Percentiles rank a stretch among this genome's conserved stretches.
phyloP scores from a whole-genome alignment of 2,113 vertebrate genomes.

The Octodon degus region DNA sequence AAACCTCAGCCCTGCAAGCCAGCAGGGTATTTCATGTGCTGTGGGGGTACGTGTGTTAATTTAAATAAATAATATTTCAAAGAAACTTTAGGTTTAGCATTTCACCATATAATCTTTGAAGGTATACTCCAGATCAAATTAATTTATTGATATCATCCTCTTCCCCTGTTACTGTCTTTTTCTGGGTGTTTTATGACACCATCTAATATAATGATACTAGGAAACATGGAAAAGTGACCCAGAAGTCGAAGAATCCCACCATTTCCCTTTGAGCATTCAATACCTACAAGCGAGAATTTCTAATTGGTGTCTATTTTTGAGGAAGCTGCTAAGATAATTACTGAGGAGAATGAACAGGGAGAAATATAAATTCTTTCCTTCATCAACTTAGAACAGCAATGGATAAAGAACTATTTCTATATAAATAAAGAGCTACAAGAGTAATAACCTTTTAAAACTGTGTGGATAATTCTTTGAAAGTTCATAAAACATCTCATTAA shows the following conservation, averaged over 20 bases:
- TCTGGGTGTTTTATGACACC: neutral
- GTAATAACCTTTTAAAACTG: neutral
- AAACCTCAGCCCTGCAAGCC: neutral
- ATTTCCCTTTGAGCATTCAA: neutral
- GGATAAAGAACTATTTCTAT: neutral
- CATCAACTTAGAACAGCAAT: neutral
- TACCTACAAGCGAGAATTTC: neutral
- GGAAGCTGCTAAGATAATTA: neutral
- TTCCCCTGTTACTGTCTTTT: neutral
- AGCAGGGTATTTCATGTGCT: neutral
- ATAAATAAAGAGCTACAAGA: neutral
- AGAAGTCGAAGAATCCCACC: neutral
- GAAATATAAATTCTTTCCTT: neutral
- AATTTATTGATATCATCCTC: neutral
- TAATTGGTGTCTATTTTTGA: neutral
- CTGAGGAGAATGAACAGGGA: neutral
- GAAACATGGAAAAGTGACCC: neutral
- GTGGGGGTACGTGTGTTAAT: neutral
- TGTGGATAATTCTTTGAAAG: neutral
- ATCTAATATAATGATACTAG: neutral
- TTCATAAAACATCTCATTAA: conserved; percentile 39
- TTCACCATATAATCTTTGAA: conserved; percentile 11
- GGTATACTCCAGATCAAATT: neutral
- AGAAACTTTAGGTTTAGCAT: conserved; percentile 14
- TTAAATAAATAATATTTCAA: neutral